A percentile compares a stretch with the other conserved stretches of the same genome.
Conservation (phyloP, 2,797 vertebrate genomes). For the Echiichthys vipera region DNA sequence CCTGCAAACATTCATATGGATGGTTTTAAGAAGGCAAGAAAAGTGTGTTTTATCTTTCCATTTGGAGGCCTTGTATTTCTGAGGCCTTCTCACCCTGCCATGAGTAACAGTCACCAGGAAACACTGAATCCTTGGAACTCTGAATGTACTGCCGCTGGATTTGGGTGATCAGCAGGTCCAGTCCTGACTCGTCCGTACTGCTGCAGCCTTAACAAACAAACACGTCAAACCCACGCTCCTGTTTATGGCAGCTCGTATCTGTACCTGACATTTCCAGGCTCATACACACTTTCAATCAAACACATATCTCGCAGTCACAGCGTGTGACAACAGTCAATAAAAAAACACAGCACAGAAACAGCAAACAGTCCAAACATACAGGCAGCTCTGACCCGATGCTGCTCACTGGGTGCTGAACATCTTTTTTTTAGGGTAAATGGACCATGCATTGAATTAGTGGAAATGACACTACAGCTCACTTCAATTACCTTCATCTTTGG, state of each 20-base stretch:
- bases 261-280: background rate
- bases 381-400: too few relatives aligned
- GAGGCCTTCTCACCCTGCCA: background rate
- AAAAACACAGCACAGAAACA: constrained; percentile 32
- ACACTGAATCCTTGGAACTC: background rate
- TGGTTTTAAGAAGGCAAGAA: background rate
- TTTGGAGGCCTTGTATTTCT: background rate
- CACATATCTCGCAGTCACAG: constrained; percentile 1
- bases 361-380: constrained; percentile 8
- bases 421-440: background rate
- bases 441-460: background rate
- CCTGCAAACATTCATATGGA: background rate
- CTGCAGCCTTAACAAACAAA: background rate
- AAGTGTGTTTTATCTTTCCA: background rate
- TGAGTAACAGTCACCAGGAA: background rate
- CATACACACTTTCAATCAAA: constrained; percentile 7
- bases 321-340: background rate
- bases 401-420: background rate
- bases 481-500: background rate
- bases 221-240: background rate
- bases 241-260: background rate
- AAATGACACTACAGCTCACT: background rate
- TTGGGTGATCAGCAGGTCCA: background rate
- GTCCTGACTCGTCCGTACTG: background rate
- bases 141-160: background rate